Evolutionary conservation across 2,797 vertebrate species (phyloP), one percentile per base, ranked within the genome.

Genomic region (Sylvilagus floridanus): DNA sequence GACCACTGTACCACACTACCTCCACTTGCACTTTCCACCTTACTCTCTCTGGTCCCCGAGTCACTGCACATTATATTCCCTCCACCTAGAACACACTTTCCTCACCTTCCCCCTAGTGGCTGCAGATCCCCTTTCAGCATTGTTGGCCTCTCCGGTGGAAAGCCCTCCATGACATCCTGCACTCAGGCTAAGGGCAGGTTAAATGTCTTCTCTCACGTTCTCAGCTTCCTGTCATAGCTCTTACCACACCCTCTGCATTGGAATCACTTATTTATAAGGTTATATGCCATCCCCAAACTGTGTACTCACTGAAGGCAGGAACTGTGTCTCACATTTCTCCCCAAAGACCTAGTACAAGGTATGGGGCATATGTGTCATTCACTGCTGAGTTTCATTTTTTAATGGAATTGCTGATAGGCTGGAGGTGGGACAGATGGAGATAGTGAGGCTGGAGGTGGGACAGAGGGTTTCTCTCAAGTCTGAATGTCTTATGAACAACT

Each of bases 351-450:
- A 57, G 63, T 65, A 26, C 32, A 84, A 94, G 32, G 54, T 30
- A 37, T 47, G 79, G 52, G 57, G 47, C 60, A 81, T 26, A 66
- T n/a, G 35, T 81, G 65, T 62, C 63, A 68, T 32, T 32, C 35
- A 79, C 65, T 85, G 68, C 76, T 81, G 79, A 71, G 13, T 85
- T 85, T 88, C 78, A 11, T 73, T 30, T 65, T 83, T n/a, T 47
- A 78, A 37, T 88, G 60, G 66, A 60, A 73, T 54, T 68, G 78
- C 78, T 69, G 47, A 72, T 19, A 84, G 42, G 24, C 32, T 82
- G 75, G 35, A 69, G 26, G 62, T 82, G 14, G 62, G 50, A 14
- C 73, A 77, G 69, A 60, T 62, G 24, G 75, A 32, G 42, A 47
- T 47, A 47, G 42, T 89, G 47, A 84, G 37, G 26, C 32, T 75